Evolutionary conservation across 1,140 invertebrate genomes (phyloP).

Genomic region (Musca domestica): DNA sequence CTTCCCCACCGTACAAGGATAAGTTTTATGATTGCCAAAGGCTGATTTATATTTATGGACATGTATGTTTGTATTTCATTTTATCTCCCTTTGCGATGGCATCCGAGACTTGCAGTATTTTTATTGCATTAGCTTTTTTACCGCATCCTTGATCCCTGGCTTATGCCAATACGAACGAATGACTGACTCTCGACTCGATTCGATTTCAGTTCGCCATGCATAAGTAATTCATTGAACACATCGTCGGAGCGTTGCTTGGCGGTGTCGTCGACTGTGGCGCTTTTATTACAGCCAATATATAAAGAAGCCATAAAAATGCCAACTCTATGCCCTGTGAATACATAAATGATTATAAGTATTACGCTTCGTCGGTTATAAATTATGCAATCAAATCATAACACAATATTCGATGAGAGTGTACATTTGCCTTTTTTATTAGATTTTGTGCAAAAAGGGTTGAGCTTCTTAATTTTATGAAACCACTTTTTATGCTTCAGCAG

Average conservation of each 20-base stretch:
- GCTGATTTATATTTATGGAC: conserved; percentile 19
- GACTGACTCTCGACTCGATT: too few species aligned
- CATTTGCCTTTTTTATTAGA: too few species aligned
- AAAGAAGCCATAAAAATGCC: too few species aligned
- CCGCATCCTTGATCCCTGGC: conserved; percentile 7
- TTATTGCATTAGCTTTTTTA: conserved; percentile 19
- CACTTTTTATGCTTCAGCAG: too few species aligned
- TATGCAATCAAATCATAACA: conserved; percentile 20
- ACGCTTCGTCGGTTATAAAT: conserved; percentile 18
- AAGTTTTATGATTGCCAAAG: conserved; percentile 16
- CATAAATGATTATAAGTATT: conserved; percentile 6
- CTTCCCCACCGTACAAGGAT: neutral
- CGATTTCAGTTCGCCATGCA: neutral
- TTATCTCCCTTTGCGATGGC: conserved; percentile 1
- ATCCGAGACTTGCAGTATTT: conserved; percentile 10
- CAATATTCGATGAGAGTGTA: neutral
- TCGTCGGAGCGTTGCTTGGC: too few species aligned
- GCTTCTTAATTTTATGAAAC: too few species aligned
- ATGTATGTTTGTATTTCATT: neutral
- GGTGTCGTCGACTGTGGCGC: too few species aligned
- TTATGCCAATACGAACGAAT: neutral
- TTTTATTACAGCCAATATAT: too few species aligned
- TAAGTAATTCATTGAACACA: conserved; percentile 6
- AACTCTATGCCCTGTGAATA: conserved; percentile 4
- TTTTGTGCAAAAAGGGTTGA: too few species aligned